Percentiles rank a stretch among this genome's conserved stretches.
These are phyloP conservation scores for Encarsia formosa DNA, from an alignment of 2,888 invertebrate genomes.

Conservation along the genomic window DNA sequence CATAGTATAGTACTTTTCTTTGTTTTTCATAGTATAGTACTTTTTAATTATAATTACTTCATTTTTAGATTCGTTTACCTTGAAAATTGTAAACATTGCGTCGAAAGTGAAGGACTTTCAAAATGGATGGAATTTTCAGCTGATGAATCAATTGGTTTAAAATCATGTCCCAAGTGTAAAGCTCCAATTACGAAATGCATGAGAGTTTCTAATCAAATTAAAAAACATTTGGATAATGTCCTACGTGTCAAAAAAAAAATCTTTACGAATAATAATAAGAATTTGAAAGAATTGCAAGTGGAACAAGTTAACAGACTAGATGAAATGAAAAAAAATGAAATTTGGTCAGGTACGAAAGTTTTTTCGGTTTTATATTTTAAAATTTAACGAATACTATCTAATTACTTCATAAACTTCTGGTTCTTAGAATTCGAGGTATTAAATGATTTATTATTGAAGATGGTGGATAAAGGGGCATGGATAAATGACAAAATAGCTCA, in stretches of 20 bases:
- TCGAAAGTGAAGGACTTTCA: slow-evolving; percentile 6
- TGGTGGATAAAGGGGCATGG: too few relatives aligned
- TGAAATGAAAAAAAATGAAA: not conserved
- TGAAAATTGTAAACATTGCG: slow-evolving; percentile 10
- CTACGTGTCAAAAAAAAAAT: not conserved
- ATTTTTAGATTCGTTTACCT: slow-evolving; percentile 6
- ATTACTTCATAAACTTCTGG: not conserved
- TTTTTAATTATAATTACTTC: not conserved
- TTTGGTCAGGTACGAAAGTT: not conserved
- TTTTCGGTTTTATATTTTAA: not conserved
- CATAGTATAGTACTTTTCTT: not conserved
- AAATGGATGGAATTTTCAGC: slow-evolving; percentile 1
- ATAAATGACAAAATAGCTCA: not conserved
- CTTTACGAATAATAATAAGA: not conserved
- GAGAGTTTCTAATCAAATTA: slow-evolving; percentile 6
- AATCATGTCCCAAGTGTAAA: slow-evolving; percentile 9
- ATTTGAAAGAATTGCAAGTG: not conserved
- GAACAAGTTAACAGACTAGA: not conserved
- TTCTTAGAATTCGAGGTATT: not conserved
- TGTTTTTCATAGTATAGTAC: not conserved
- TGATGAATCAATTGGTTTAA: not conserved
- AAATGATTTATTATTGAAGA: not conserved
- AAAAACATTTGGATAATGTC: slow-evolving; percentile 1
- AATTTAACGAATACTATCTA: not conserved
- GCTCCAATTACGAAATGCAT: slow-evolving; percentile 5